A percentile compares a stretch with the other conserved stretches of the same genome.
phyloP scores from a whole-genome alignment of 2,888 invertebrate genomes.

The Heliconius ismenius region DNA sequence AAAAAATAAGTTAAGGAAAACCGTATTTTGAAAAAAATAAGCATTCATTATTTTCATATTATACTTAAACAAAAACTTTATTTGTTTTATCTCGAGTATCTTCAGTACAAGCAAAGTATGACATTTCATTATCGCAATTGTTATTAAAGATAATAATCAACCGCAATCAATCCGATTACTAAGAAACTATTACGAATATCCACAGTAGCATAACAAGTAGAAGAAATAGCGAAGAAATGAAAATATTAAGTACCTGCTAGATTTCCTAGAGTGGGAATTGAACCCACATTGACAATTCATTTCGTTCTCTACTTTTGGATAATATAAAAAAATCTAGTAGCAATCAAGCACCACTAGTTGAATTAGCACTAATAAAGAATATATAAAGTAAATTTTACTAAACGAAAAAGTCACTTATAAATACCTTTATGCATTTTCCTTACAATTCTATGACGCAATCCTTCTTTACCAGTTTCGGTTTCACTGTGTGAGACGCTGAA shows the following conservation, averaged over 20 bases:
- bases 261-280: too few relatives aligned
- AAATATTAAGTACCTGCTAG: too few relatives aligned
- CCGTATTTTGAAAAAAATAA: not conserved
- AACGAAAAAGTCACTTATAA: not conserved
- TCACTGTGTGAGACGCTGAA: conserved; percentile 63
- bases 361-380: not conserved
- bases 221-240: too few relatives aligned
- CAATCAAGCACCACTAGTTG: not conserved
- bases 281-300: too few relatives aligned
- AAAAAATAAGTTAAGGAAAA: not conserved
- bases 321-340: too few relatives aligned
- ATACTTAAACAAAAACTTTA: not conserved
- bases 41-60: not conserved
- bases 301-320: too few relatives aligned
- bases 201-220: not conserved
- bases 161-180: not conserved
- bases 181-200: not conserved
- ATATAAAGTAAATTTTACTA: not conserved
- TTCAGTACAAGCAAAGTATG: not conserved
- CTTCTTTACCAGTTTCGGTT: conserved; percentile 67
- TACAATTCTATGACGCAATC: conserved; percentile 71
- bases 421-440: conserved; percentile 78
- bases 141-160: conserved; percentile 2
- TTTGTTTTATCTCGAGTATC: not conserved
- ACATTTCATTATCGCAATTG: not conserved